Evolutionary conservation across 2,888 invertebrate genomes (phyloP).

Genomic region (Agonopterix alstromeriana): DNA sequence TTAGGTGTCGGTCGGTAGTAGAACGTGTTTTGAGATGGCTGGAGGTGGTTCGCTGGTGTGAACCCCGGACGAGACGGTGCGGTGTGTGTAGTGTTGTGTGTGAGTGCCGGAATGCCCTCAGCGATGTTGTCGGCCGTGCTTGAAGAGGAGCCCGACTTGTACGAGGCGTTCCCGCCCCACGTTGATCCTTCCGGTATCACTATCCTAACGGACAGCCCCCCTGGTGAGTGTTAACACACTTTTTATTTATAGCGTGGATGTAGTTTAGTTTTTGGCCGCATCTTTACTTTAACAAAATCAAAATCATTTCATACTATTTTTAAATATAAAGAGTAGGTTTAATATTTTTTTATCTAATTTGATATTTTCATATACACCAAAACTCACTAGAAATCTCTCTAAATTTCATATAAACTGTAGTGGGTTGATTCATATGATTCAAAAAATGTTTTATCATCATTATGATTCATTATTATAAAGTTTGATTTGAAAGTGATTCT

Average conservation of each 20-base stretch:
- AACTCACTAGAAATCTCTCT: too few species aligned
- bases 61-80: constrained; percentile 45
- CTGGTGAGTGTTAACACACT: constrained; percentile 42
- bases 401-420: too few species aligned
- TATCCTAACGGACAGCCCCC: constrained; percentile 80
- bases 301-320: too few species aligned
- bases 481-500: too few species aligned
- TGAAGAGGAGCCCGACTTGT: constrained; percentile 85
- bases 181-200: constrained; percentile 89
- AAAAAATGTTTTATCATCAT: too few species aligned
- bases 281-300: too few species aligned
- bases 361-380: too few species aligned
- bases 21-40: constrained; percentile 49
- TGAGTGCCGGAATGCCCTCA: constrained; percentile 72
- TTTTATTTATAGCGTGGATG: neutral
- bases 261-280: too few species aligned
- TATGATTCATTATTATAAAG: too few species aligned
- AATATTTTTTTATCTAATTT: too few species aligned
- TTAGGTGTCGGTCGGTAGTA: constrained; percentile 47
- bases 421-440: too few species aligned
- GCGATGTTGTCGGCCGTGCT: constrained; percentile 85
- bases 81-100: constrained; percentile 55
- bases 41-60: constrained; percentile 57
- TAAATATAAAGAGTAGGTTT: too few species aligned
- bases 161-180: constrained; percentile 88